A percentile compares a stretch with the other conserved stretches of the same genome.
These are phyloP conservation scores for Tetrax tetrax DNA, from an alignment of 2,113 vertebrate species.

Conservation along the genomic window DNA sequence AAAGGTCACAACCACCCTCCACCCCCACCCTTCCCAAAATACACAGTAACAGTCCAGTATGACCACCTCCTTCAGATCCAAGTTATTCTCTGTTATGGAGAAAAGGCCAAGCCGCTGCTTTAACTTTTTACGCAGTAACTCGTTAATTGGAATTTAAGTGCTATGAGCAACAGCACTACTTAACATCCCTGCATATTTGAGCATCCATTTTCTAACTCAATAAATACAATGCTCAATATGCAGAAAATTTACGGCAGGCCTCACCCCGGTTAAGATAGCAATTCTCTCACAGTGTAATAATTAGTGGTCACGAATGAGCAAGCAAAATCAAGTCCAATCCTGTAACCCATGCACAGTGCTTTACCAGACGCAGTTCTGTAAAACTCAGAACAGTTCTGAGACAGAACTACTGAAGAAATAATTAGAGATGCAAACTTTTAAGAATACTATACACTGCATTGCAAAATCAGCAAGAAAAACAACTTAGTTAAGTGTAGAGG, in stretches of 20 bases:
- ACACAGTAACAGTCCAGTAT: background rate
- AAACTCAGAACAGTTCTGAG: background rate
- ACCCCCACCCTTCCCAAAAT: constrained; percentile 1
- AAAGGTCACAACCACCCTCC: background rate
- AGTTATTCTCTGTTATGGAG: background rate
- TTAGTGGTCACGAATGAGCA: background rate
- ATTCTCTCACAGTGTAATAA: background rate
- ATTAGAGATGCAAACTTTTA: background rate
- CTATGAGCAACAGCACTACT: background rate
- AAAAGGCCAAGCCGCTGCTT: background rate
- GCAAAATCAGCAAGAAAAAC: background rate
- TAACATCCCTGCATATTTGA: background rate
- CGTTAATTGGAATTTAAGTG: background rate
- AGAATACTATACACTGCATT: background rate
- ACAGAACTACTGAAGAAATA: background rate
- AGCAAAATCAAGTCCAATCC: background rate
- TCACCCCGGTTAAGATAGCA: background rate
- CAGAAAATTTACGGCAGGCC: background rate
- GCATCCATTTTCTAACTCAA: background rate
- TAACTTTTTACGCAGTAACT: background rate
- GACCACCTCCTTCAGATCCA: background rate
- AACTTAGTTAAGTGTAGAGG: background rate
- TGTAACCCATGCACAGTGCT: background rate
- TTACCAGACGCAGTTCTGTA: background rate
- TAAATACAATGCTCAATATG: background rate